phyloP scores from a whole-genome alignment of 2,113 vertebrate species.

The Nannobrachium achirus region DNA sequence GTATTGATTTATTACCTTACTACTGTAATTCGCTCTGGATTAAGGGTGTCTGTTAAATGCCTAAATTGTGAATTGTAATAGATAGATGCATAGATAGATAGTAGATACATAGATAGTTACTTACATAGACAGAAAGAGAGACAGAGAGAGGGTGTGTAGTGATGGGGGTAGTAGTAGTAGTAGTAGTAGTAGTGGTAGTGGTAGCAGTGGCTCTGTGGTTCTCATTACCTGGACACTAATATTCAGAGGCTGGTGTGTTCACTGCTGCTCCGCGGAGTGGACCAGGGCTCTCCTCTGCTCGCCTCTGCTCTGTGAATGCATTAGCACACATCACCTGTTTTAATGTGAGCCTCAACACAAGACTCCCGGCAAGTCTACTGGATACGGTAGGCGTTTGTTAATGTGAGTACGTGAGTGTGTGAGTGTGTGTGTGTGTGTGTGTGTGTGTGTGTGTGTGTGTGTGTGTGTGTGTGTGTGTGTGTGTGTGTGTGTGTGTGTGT shows the following conservation, averaged over 20 bases:
- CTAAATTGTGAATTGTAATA: too few species aligned
- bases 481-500: too few species aligned
- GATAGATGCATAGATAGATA: too few species aligned
- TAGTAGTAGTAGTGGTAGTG: too few species aligned
- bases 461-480: too few species aligned
- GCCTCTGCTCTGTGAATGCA: conserved; percentile 75
- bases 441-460: conserved; percentile 1
- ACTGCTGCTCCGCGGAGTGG: conserved; percentile 60
- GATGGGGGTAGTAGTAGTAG: background rate
- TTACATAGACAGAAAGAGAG: too few species aligned
- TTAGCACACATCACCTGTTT: conserved; percentile 73
- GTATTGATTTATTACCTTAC: too few species aligned
- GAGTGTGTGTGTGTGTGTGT: conserved; percentile 1
- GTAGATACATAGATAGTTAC: too few species aligned
- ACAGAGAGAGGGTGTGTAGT: too few species aligned
- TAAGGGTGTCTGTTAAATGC: too few species aligned
- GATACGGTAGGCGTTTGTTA: conserved; percentile 28
- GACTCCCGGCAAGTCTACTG: conserved; percentile 50
- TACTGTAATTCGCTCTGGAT: too few species aligned
- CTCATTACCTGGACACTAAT: conserved; percentile 72
- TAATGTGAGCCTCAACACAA: conserved; percentile 67
- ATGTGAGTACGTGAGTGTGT: background rate
- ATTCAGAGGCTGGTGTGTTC: conserved; percentile 59
- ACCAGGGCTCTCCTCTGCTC: conserved; percentile 61
- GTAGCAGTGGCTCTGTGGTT: conserved; percentile 57